These are phyloP conservation scores for Hydrozoanthus tunicans DNA, from an alignment of 64 coral and sea anemone species.

Conservation along the genomic window DNA sequence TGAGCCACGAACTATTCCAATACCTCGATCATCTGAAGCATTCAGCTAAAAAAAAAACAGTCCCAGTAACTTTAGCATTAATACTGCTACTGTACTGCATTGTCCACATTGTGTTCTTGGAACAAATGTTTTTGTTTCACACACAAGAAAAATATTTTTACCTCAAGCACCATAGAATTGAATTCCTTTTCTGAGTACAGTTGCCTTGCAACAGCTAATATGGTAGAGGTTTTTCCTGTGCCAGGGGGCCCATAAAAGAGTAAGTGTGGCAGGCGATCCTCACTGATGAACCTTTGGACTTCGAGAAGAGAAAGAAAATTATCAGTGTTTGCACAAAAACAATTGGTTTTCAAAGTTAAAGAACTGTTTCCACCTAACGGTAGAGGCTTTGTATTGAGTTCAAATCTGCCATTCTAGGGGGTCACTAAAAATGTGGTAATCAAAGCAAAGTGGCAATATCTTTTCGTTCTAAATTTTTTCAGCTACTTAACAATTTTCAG, in stretches of 20 bases:
- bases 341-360: not conserved
- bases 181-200: slow-evolving; percentile 88
- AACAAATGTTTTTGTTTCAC: no score
- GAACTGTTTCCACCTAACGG: not conserved
- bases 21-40: slow-evolving; percentile 99
- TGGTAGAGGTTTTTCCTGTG: slow-evolving; percentile 98
- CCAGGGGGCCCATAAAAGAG: slow-evolving; percentile 98
- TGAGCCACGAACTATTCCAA: slow-evolving; percentile 91
- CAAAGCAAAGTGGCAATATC: no score
- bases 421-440: not conserved
- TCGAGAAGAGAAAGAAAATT: not conserved
- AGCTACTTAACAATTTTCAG: not conserved
- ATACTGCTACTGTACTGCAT: not conserved
- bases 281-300: slow-evolving; percentile 94
- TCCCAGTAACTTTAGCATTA: not conserved
- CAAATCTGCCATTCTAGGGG: not conserved
- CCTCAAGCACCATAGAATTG: slow-evolving; percentile 98
- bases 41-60: slow-evolving; percentile 79
- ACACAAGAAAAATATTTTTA: not conserved
- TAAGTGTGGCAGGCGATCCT: slow-evolving; percentile 91
- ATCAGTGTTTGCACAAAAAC: not conserved
- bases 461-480: not conserved
- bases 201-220: slow-evolving; percentile 97
- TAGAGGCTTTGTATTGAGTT: not conserved
- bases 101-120: no score